phyloP scores from a whole-genome alignment of 2,113 vertebrate species.

The Cyanoderma ruficeps region DNA sequence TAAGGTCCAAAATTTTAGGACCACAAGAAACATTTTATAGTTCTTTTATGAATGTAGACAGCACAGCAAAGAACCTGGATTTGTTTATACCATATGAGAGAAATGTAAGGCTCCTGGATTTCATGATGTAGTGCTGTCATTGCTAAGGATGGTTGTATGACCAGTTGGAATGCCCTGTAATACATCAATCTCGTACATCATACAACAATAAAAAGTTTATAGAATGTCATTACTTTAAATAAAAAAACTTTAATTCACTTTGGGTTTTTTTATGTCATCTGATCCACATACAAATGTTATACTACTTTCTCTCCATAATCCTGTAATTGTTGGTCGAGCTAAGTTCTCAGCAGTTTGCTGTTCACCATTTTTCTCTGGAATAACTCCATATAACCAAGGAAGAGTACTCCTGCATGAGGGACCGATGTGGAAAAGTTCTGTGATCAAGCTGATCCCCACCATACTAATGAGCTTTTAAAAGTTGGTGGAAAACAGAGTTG shows the following conservation, averaged over 20 bases:
- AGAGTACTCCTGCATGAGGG: background rate
- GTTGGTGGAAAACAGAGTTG: background rate
- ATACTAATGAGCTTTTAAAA: background rate
- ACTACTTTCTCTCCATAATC: background rate
- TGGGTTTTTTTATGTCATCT: background rate
- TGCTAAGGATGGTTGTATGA: background rate
- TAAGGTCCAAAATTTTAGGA: background rate
- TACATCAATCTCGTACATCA: background rate
- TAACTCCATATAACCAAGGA: background rate
- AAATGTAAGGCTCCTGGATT: rapidly evolving
- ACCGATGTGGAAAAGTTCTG: background rate
- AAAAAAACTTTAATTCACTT: background rate
- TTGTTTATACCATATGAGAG: background rate
- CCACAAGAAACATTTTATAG: background rate
- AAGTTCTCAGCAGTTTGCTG: background rate
- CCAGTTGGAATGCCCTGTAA: background rate
- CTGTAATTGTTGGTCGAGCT: background rate
- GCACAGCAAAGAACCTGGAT: background rate
- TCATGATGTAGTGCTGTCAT: background rate
- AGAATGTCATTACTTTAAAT: background rate
- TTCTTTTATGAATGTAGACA: background rate
- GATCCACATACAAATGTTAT: rapidly evolving
- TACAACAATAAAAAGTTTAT: background rate
- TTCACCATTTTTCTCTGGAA: background rate
- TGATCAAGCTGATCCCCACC: background rate